A percentile compares a stretch with the other conserved stretches of the same genome.
Conservation (phyloP, 1,140 invertebrate genomes). For the Bombus superbus region DNA sequence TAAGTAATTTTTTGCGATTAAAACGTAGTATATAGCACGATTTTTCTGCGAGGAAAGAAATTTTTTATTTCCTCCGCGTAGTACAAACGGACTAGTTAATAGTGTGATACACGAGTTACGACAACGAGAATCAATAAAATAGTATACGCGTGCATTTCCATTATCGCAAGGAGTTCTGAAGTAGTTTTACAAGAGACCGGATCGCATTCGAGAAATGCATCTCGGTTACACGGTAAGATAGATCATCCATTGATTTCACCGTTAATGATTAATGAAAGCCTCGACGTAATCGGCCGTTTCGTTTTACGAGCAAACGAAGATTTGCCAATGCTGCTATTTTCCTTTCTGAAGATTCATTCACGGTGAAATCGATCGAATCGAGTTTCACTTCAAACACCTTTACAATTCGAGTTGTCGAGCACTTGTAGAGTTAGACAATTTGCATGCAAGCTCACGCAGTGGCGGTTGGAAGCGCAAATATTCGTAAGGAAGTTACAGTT, state of each 20-base stretch:
- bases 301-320: background rate
- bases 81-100: background rate
- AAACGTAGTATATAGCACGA: too few relatives aligned
- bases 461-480: background rate
- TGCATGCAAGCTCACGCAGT: constrained; percentile 30
- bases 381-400: constrained; percentile 25
- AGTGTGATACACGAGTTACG: constrained; percentile 2
- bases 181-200: constrained; percentile 29
- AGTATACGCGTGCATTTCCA: constrained; percentile 46
- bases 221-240: constrained; percentile 47
- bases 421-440: constrained; percentile 38
- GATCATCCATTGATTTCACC: constrained; percentile 30
- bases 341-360: background rate
- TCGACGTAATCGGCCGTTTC: background rate
- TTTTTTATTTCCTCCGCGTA: constrained; percentile 47
- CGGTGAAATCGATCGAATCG: constrained; percentile 18
- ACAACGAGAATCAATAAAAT: constrained; percentile 12
- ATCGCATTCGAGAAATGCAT: constrained; percentile 34
- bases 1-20: background rate
- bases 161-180: constrained; percentile 57
- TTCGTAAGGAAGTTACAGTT: background rate
- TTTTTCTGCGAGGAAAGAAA: background rate
- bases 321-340: background rate
- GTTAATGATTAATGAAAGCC: background rate
- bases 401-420: constrained; percentile 29